These are phyloP conservation scores for Cheilosia urbana DNA, from an alignment of 2,888 invertebrate genomes.

Conservation along the genomic window DNA sequence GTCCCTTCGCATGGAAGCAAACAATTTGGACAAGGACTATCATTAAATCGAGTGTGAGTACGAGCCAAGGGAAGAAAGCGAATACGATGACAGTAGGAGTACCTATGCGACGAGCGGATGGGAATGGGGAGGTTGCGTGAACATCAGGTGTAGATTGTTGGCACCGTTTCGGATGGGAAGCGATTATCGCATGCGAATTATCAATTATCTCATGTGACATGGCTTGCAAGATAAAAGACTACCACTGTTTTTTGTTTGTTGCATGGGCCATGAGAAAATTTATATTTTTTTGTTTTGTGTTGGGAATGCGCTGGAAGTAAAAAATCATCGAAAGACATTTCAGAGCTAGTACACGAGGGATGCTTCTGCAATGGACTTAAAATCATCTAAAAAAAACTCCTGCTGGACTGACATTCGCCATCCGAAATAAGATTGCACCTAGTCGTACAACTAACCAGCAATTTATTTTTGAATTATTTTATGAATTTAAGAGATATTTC, in stretches of 20 bases:
- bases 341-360: too few relatives aligned
- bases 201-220: slow-evolving; percentile 54
- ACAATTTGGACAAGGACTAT: slow-evolving; percentile 24
- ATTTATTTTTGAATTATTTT: too few relatives aligned
- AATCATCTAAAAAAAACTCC: too few relatives aligned
- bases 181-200: slow-evolving; percentile 52
- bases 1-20: slow-evolving; percentile 57
- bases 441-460: too few relatives aligned
- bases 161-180: slow-evolving; percentile 40
- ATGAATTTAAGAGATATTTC: too few relatives aligned
- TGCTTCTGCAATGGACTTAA: too few relatives aligned
- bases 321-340: too few relatives aligned
- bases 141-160: slow-evolving; percentile 67
- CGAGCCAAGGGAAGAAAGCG: slow-evolving; percentile 14
- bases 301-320: too few relatives aligned
- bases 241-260: background rate
- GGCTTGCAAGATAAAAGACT: slow-evolving; percentile 4
- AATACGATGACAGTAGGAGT: slow-evolving; percentile 48
- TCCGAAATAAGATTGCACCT: too few relatives aligned
- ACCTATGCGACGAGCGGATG: slow-evolving; percentile 26
- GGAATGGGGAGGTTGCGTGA: slow-evolving; percentile 50
- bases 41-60: slow-evolving; percentile 42
- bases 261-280: background rate
- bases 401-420: too few relatives aligned
- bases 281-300: too few relatives aligned